Evolutionary conservation across 2,888 invertebrate genomes (phyloP), one percentile per base, ranked within the genome.

Genomic region (Catocala fraxini): DNA sequence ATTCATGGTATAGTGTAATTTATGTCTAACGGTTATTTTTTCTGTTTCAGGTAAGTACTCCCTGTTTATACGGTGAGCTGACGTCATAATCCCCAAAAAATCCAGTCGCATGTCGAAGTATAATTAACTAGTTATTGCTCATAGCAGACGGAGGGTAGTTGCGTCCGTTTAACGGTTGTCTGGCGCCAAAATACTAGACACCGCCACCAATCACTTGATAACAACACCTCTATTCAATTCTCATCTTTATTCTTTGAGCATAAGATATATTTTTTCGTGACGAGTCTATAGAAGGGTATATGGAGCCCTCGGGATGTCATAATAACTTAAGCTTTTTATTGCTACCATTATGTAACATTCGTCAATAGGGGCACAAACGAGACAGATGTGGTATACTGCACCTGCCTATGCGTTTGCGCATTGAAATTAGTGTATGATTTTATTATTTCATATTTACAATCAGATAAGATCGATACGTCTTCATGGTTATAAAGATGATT

Each of bases 181-280:
- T 91, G 91, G 91, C 91, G 91, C 91, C 91, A 85, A 87, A 86
- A 86, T 84, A 81, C 81, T 84, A 81, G 81, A 80, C 83, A 67
- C 53, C 63, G 80, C 80, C 82, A 71, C 62, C 74, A 73, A 79
- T 79, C 75, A 77, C 68, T 74, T 73, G 54, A 69, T 51, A 66
- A 53, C 33, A 48, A 59, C 43, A 51, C 11, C 6, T 33, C 13
- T 63, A 69, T 52, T 48, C 35, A 3, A 79, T 59, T 73, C n/a
- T 63, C 34, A 62, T 67, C 76, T 64, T 61, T 84, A 78, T 48
- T 0, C 0, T 0, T 0, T 34, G 0, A 0, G 0, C 0, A 0
- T 59, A 79, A 61, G 68, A 61, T 62, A 47, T 48, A 47, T 57
- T 74, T 75, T 77, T 4, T 6, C 6, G 25, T 33, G n/a, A 6